Conservation (phyloP, 2,797 vertebrate genomes). For the Brotula barbata region DNA sequence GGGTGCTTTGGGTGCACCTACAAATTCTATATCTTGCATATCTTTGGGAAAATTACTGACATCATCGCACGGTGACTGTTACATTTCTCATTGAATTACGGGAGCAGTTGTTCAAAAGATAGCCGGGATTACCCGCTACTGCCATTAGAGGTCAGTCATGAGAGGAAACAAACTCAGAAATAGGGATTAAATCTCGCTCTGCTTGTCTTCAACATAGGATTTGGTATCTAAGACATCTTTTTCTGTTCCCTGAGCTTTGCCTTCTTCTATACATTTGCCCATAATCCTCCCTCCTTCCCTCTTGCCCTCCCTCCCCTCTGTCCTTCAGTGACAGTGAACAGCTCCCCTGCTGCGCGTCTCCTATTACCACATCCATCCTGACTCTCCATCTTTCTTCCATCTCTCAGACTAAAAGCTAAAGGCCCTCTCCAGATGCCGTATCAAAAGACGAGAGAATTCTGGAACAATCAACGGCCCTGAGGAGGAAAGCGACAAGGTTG, state of each 20-base stretch:
- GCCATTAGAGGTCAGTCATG: too few relatives aligned
- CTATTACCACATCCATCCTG: slow-evolving; percentile 89
- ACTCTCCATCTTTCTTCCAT: slow-evolving; percentile 58
- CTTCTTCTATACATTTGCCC: slow-evolving; percentile 45
- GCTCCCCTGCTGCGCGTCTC: slow-evolving; percentile 87
- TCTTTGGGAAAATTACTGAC: too few relatives aligned
- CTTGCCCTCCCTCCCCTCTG: slow-evolving; percentile 44
- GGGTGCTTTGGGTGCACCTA: too few relatives aligned
- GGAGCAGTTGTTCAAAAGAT: too few relatives aligned
- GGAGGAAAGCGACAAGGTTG: slow-evolving; percentile 32
- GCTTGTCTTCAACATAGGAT: too few relatives aligned
- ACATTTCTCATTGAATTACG: too few relatives aligned
- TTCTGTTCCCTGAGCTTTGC: slow-evolving; percentile 4
- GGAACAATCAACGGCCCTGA: slow-evolving; percentile 50
- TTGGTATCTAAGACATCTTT: too few relatives aligned
- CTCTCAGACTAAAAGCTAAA: slow-evolving; percentile 65
- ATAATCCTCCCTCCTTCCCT: slow-evolving; percentile 45
- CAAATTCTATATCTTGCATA: too few relatives aligned
- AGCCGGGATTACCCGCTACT: too few relatives aligned
- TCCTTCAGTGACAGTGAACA: slow-evolving; percentile 81
- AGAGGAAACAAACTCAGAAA: too few relatives aligned
- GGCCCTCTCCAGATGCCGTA: slow-evolving; percentile 45
- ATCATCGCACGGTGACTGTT: too few relatives aligned
- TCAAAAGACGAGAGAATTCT: slow-evolving; percentile 60
- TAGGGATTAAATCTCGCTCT: too few relatives aligned